Evolutionary conservation across 2,888 invertebrate genomes (phyloP).

Genomic region (Lymantria dispar): DNA sequence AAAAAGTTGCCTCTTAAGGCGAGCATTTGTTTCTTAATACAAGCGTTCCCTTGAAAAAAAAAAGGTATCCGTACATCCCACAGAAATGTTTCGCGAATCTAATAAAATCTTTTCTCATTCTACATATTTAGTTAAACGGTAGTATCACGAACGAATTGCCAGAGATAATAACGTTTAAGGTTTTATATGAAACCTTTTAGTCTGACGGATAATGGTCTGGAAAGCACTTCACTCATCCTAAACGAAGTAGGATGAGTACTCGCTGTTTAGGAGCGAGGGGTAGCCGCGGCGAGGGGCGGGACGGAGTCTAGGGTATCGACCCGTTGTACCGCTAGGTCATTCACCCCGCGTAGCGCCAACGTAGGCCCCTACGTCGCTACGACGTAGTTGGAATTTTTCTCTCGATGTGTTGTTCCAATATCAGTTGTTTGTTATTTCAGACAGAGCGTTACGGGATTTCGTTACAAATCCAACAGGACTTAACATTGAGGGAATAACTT

Average conservation of each 20-base stretch:
- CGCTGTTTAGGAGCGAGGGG: slow-evolving; percentile 38
- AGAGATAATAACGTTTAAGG: slow-evolving; percentile 35
- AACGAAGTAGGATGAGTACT: slow-evolving; percentile 46
- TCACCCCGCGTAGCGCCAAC: slow-evolving; percentile 60
- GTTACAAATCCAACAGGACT: slow-evolving; percentile 29
- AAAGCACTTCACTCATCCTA: slow-evolving; percentile 57
- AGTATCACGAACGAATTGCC: slow-evolving; percentile 10
- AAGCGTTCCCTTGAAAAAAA: too few species aligned
- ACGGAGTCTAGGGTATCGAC: slow-evolving; percentile 63
- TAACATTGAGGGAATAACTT: slow-evolving; percentile 25
- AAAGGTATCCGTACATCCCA: neutral
- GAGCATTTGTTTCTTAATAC: too few species aligned
- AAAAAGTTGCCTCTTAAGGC: too few species aligned
- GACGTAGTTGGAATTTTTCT: slow-evolving; percentile 47
- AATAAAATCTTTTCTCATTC: slow-evolving; percentile 3
- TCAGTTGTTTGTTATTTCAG: slow-evolving; percentile 47
- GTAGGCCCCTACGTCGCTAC: slow-evolving; percentile 22
- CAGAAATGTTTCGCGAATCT: neutral
- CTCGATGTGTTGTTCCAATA: slow-evolving; percentile 46
- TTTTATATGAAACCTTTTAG: slow-evolving; percentile 49
- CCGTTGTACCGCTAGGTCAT: slow-evolving; percentile 65
- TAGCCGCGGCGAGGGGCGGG: slow-evolving; percentile 19
- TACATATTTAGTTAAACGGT: slow-evolving; percentile 7
- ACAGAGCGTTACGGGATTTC: slow-evolving; percentile 29
- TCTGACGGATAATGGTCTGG: slow-evolving; percentile 47